Conservation (phyloP, 64 coral and sea anemone genomes). For the Dendronephthya gigantea region DNA sequence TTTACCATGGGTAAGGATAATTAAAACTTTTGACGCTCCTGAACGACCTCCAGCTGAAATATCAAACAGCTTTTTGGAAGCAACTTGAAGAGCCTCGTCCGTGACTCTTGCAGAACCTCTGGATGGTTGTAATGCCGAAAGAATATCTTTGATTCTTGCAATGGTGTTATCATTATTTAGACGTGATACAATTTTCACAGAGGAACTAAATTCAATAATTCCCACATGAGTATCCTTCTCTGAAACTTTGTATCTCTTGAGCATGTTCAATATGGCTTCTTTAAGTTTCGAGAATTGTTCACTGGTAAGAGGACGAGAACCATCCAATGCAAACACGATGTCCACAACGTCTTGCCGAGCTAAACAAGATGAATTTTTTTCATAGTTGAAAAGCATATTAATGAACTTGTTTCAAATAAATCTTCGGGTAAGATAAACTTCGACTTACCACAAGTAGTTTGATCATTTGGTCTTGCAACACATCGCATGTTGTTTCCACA, state of each 20-base stretch:
- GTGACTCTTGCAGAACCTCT: background rate
- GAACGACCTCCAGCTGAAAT: background rate
- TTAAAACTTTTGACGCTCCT: constrained; percentile 34
- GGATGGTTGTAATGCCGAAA: background rate
- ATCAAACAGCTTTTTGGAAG: background rate
- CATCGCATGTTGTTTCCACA: background rate
- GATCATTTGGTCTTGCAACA: background rate
- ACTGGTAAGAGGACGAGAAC: constrained; percentile 2
- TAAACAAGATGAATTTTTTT: background rate
- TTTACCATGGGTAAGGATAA: constrained; percentile 32
- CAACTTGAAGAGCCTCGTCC: background rate
- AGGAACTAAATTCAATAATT: background rate
- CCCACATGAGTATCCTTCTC: background rate
- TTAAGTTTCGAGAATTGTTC: constrained; percentile 29
- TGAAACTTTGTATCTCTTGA: constrained; percentile 13
- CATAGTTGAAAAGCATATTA: background rate
- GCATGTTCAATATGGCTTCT: background rate
- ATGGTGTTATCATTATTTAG: background rate
- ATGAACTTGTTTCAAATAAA: background rate
- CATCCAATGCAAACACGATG: constrained; percentile 33
- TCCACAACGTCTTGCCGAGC: constrained; percentile 4
- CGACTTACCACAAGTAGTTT: constrained; percentile 5
- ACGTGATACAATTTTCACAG: background rate
- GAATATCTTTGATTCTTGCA: background rate
- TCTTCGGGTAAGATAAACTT: background rate